A percentile compares a stretch with the other conserved stretches of the same genome.
Evolutionary conservation across 2,888 invertebrate species (phyloP).

Genomic region (Flabesymbios commensalis): DNA sequence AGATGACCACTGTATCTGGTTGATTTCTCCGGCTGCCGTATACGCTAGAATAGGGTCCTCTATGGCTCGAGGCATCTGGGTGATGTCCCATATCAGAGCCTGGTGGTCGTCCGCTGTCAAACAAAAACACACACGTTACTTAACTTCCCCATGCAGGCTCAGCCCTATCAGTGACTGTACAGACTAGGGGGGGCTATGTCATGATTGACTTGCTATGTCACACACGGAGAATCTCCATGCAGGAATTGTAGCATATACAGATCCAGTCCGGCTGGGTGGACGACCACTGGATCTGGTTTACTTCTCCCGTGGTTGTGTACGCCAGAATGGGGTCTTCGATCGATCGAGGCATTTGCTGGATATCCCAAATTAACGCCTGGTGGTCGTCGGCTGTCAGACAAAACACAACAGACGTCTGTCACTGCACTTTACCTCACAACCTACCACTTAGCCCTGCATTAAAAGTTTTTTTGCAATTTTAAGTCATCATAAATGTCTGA

Average conservation of each 20-base stretch:
- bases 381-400: conserved; percentile 83
- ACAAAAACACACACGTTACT: too few relatives aligned
- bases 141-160: too few relatives aligned
- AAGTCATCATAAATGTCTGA: too few relatives aligned
- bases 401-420: not conserved
- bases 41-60: conserved; percentile 99
- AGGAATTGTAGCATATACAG: conserved; percentile 98
- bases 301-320: conserved; percentile 94
- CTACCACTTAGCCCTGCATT: too few relatives aligned
- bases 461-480: too few relatives aligned
- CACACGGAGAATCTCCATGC: conserved; percentile 94
- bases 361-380: conserved; percentile 99
- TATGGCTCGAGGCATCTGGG: conserved; percentile 98
- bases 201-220: too few relatives aligned
- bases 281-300: conserved; percentile 99
- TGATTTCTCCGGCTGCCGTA: conserved; percentile 95
- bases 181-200: too few relatives aligned
- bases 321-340: conserved; percentile 99
- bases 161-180: too few relatives aligned
- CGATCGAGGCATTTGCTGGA: conserved; percentile 98
- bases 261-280: conserved; percentile 99
- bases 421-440: not conserved
- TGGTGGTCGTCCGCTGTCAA: conserved; percentile 91
- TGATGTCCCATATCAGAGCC: conserved; percentile 99
- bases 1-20: conserved; percentile 99